Evolutionary conservation across 1,140 invertebrate genomes (phyloP).

Genomic region (Neodiprion virginianus): DNA sequence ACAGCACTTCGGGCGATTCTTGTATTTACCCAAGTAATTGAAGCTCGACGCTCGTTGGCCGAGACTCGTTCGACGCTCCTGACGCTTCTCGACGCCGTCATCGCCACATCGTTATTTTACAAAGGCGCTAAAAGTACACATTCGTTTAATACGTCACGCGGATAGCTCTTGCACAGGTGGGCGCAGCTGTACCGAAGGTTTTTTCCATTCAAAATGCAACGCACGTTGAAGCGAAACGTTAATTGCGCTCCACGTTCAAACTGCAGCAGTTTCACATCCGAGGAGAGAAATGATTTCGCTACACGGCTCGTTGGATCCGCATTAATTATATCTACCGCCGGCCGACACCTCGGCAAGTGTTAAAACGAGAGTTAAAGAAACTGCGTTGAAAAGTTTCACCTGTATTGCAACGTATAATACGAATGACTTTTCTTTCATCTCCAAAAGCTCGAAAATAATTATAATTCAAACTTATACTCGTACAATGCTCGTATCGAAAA

Average conservation of each 20-base stretch:
- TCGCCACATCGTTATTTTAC: background rate
- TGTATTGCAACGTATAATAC: too few species aligned
- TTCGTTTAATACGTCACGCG: too few species aligned
- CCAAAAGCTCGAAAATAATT: too few species aligned
- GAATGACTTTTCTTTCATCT: too few species aligned
- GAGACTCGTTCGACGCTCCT: background rate
- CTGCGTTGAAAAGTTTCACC: too few species aligned
- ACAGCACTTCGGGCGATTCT: constrained; percentile 1
- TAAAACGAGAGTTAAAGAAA: too few species aligned
- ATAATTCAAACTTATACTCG: too few species aligned
- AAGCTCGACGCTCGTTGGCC: constrained; percentile 4
- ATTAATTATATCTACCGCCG: background rate
- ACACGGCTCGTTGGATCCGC: background rate
- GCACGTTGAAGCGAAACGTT: background rate
- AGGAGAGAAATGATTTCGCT: background rate
- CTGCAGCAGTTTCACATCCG: background rate
- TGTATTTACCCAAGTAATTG: constrained; percentile 5
- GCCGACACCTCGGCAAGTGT: background rate
- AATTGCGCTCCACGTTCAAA: background rate
- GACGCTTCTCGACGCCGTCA: background rate
- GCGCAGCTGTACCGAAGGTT: too few species aligned
- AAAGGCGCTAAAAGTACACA: background rate
- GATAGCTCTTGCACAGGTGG: too few species aligned
- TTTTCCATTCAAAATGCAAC: too few species aligned
- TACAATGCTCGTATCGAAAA: too few species aligned